Evolutionary conservation across 2,888 invertebrate species (phyloP), one percentile per base, ranked within the genome.

Genomic region (Amblyjoppa fuscipennis): DNA sequence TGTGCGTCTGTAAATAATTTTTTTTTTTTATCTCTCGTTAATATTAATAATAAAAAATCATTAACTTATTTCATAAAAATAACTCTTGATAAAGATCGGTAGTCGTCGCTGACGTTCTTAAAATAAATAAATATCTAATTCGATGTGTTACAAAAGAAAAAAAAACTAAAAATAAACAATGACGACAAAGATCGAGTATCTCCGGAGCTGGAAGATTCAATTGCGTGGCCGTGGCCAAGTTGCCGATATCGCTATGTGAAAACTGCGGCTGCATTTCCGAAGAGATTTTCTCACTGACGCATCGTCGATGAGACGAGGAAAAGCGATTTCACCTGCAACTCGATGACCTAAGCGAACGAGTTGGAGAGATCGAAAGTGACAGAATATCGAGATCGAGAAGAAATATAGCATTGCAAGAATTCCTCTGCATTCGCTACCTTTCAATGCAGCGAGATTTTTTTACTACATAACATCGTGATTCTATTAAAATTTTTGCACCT

Each of bases 1-100:
- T 91, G 79, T 89, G 89, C 0, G 86, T 81, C 90, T 91, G 87
- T 69, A 74, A 45, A 71, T 16, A 45, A 28, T 69, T 4, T 1
- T 6, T 9, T 5, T 13, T 7, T 7, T 4, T 20, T 5, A 25
- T 13, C 9, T 25, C 2, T 49, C 16, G 45, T 45, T 31, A 70
- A 59, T 49, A 16, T 49, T 49, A 49, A 49, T 49, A 34, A 6
- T 16, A 49, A 0, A 49, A 49, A 49, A 16, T 49, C 45, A 79
- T 56, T 68, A 11, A 84, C 6, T 3, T 66, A 61, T 49, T 53
- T 53, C 71, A 34, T 7, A 20, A 16, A 71, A 78, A 53, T n/a
- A 78, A 53, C n/a, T 49, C 16, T 45, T 20, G 9, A 53, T 20
- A 9, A 41, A 13, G 2, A 51, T 16, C 0, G 13, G 4, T 13